Base-by-base conservation (phyloP, 2,888 invertebrate species). In the Phengaris arion region DNA sequence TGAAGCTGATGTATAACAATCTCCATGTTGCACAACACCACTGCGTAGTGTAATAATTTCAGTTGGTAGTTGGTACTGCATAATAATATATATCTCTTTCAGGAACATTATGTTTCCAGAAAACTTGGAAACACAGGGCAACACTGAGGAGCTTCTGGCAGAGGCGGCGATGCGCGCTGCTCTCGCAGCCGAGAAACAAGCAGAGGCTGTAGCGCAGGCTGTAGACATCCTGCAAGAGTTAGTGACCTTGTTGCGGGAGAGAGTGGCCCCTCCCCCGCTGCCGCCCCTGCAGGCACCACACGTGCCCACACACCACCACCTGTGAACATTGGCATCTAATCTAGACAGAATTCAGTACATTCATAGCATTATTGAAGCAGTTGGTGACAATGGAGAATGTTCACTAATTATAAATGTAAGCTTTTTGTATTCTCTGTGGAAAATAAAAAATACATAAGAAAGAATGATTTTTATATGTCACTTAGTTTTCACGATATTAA, bases 241-340 rank as follows among this genome's bases (percentile, higher is more conserved):
- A 77, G 83, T 90, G 81, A 79, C 83, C 22, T 96, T 97, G 74
- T 90, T 87, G 77, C 94, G 94, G 8, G 97, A 96, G 74, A 95
- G 92, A 75, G 86, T 86, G 6, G 87, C 88, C 0, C 96, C 97
- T 82, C 79, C 80, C 13, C 82, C 82, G 78, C 83, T 74, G 70
- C 83, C 81, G 80, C 82, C 81, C 77, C 55, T 55, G 73, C 76
- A 75, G 54, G 13, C 78, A 79, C 78, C 80, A 79, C 78, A 78
- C 79, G 96, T 35, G 52, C 72, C 72, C 13, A 72, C 72, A 75
- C 82, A 82, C 74, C 82, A 82, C 75, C 81, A 77, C 9, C 77
- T 78, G n/a, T 78, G 77, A 77, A 55, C 55, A 12, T 13, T 35
- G 35, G 3, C 64, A 35, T 64, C 15, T 6, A 35, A 12, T 4